Evolutionary conservation across 2,888 invertebrate genomes (phyloP).

Genomic region (Congeria kusceri): DNA sequence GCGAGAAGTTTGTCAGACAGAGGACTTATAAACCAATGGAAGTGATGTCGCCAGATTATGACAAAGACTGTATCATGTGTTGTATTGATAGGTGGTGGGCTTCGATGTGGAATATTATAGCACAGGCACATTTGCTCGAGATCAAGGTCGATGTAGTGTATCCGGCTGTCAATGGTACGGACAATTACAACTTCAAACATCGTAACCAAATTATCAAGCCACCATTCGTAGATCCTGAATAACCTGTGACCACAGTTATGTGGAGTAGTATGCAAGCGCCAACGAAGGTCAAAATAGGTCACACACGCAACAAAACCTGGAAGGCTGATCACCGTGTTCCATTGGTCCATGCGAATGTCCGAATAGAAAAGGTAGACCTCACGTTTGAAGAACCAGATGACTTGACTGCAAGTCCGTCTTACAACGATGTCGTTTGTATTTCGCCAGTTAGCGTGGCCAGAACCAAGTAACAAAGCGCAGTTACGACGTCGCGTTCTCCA

Average conservation of each 20-base stretch:
- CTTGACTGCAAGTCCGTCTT: not conserved
- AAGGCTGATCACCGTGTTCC: constrained; percentile 24
- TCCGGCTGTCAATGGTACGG: constrained; percentile 14
- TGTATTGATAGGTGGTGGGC: constrained; percentile 1
- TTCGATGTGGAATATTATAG: constrained; percentile 21
- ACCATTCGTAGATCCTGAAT: constrained; percentile 20
- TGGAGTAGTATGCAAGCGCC: constrained; percentile 11
- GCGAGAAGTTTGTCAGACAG: not conserved
- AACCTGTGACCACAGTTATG: constrained; percentile 8
- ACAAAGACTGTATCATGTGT: not conserved
- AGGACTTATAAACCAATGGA: not conserved
- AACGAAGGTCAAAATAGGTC: not conserved
- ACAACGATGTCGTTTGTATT: not conserved
- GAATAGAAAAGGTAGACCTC: not conserved
- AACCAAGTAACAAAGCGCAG: no score
- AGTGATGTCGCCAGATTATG: not conserved
- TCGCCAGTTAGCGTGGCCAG: no score
- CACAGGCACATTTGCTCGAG: constrained; percentile 14
- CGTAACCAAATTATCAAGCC: constrained; percentile 17
- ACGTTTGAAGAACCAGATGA: not conserved
- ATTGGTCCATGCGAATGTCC: constrained; percentile 1
- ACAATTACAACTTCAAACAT: constrained; percentile 1
- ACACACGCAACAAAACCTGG: constrained; percentile 8
- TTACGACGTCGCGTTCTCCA: no score
- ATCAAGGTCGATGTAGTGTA: constrained; percentile 3